Evolutionary conservation across 2,113 vertebrate genomes (phyloP).

Genomic region (Oncorhynchus kisutch): DNA sequence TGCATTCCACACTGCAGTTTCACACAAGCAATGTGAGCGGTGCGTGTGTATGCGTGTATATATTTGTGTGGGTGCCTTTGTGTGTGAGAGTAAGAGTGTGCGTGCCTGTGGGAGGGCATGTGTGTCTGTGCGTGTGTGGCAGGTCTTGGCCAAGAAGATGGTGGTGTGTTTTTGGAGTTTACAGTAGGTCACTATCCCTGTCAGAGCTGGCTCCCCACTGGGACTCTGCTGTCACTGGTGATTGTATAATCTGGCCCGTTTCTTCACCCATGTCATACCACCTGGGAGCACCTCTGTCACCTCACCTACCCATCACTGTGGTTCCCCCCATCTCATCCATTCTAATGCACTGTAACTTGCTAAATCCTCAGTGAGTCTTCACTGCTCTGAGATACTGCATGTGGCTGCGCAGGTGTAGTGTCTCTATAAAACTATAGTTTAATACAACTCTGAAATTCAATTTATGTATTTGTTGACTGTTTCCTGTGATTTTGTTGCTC

Average conservation of each 20-base stretch:
- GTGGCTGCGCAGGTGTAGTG: neutral
- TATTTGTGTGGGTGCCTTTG: neutral
- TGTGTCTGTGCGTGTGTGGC: constrained; percentile 1
- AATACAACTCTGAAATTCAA: neutral
- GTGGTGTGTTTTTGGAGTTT: neutral
- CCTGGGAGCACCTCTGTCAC: constrained; percentile 50
- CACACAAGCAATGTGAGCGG: neutral
- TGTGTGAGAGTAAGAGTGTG: constrained; percentile 17
- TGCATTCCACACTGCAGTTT: constrained; percentile 10
- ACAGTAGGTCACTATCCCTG: constrained; percentile 18
- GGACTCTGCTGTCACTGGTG: constrained; percentile 38
- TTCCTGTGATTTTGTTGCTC: neutral
- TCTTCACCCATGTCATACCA: constrained; percentile 32
- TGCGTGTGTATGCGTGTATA: neutral
- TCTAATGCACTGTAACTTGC: constrained; percentile 24
- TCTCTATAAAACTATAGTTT: neutral
- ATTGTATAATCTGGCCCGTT: constrained; percentile 26
- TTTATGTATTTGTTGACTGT: neutral
- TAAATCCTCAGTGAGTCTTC: neutral
- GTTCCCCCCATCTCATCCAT: constrained; percentile 31
- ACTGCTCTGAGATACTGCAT: neutral
- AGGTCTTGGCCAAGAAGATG: neutral
- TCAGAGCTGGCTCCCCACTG: constrained; percentile 28
- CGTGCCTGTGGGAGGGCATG: neutral
- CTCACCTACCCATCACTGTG: constrained; percentile 46